Base-by-base conservation (phyloP, 2,797 vertebrate species). In the Xenopus petersii region DNA sequence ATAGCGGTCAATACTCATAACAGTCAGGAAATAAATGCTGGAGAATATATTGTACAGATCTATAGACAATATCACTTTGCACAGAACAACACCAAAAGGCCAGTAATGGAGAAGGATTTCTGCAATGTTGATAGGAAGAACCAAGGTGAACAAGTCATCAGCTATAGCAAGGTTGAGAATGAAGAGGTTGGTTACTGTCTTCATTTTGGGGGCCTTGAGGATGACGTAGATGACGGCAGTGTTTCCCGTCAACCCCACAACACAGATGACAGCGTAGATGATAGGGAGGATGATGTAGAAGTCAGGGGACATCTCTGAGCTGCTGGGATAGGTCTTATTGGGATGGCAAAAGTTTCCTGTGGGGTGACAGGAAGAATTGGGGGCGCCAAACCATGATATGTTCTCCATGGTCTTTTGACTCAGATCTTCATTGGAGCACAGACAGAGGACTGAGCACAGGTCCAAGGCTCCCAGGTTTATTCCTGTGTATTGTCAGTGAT, bases 31-130 rank as follows among this genome's bases (percentile, higher is more conserved):
- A 17, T 93, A 95, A 80, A 94, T 92, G 55, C 94, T 95, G 77
- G 93, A 96, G 87, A 96, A 96, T 78, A 95, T 95, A 70, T 94
- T 94, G 83, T 93, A 94, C 82, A 94, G 93, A 81, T 94, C 93
- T 0, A 93, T 89, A 81, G 94, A 94, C 13, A 96, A 83, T 75
- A 94, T 94, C 46, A 94, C 74, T 80, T 94, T 95, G 86, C 94
- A 96, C 75, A 95, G 82, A 46, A 91, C 81, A 70, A 94, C 93
- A 0, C 94, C 93, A 0, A 96, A 95, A 0, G 94, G 94, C 94
- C 94, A 95, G 82, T 90, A 89, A 79, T 92, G 91, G 13, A 96
- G 84, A 36, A 95, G 81, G 66, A 95, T 93, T 21, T 95, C 93
- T 0, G 92, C 91, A 0, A 95, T 93, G 71, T 88, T 95, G 67